Evolutionary conservation across 2,797 vertebrate genomes (phyloP).

Genomic region (Channallabes apus): DNA sequence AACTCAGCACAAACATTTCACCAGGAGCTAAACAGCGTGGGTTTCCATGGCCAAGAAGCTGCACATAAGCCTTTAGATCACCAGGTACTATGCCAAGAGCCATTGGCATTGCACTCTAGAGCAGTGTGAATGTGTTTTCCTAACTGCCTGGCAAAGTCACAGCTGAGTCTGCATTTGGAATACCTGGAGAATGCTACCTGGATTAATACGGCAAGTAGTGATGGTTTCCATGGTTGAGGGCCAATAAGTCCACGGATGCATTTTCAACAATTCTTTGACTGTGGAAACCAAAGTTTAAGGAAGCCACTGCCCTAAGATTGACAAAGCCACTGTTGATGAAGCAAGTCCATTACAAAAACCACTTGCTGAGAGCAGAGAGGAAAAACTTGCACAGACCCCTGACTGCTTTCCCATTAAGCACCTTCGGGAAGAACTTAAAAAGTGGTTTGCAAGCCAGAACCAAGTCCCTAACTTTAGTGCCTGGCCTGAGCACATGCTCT

Average conservation of each 20-base stretch:
- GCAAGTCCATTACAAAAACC: background rate
- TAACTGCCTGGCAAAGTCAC: conserved; percentile 1
- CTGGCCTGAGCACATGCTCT: background rate
- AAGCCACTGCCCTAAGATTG: too few relatives aligned
- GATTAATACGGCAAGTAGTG: background rate
- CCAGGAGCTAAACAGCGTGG: background rate
- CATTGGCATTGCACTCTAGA: background rate
- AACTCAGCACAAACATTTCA: background rate
- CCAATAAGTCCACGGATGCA: background rate
- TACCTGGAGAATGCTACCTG: conserved; percentile 14
- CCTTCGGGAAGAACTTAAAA: background rate
- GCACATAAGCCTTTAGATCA: conserved; percentile 6
- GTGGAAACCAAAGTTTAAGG: too few relatives aligned
- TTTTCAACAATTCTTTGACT: background rate
- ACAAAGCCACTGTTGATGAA: background rate
- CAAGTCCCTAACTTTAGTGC: background rate
- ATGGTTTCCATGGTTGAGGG: background rate
- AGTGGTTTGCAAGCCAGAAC: background rate
- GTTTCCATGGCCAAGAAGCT: conserved; percentile 3
- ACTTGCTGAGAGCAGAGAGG: background rate
- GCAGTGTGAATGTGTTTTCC: background rate
- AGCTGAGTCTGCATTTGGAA: conserved; percentile 19
- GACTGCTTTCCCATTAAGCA: background rate
- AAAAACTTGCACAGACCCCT: background rate
- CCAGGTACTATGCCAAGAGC: background rate